Conservation (phyloP, 1,140 invertebrate genomes). For the Papilio glaucus region DNA sequence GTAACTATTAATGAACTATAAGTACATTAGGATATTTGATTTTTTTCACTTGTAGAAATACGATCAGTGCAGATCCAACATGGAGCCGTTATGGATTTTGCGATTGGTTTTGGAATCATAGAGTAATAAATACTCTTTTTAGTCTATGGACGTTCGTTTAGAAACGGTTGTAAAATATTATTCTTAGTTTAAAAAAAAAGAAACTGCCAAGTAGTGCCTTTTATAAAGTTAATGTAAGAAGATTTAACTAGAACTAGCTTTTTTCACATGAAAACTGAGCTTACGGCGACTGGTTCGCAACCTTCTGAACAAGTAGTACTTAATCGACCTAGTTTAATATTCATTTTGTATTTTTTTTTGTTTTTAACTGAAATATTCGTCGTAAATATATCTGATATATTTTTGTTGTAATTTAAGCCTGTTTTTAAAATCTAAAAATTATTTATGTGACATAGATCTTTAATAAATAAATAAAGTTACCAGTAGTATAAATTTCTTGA, state of each 20-base stretch:
- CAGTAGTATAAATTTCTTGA: constrained; percentile 72
- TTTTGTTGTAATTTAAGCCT: constrained; percentile 61
- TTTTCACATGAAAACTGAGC: constrained; percentile 24
- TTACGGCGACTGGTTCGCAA: constrained; percentile 65
- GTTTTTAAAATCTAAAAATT: constrained; percentile 68
- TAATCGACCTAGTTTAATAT: constrained; percentile 50
- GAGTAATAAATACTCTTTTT: constrained; percentile 63
- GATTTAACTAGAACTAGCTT: constrained; percentile 38
- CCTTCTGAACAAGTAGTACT: constrained; percentile 57
- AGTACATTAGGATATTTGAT: constrained; percentile 69
- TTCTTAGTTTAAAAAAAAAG: constrained; percentile 64
- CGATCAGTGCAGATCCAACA: constrained; percentile 46
- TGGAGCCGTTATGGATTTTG: constrained; percentile 43
- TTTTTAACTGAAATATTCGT: constrained; percentile 46
- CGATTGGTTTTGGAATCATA: constrained; percentile 58
- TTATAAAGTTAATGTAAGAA: constrained; percentile 62
- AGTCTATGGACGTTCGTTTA: constrained; percentile 58
- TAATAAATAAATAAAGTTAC: constrained; percentile 80
- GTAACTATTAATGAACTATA: constrained; percentile 74
- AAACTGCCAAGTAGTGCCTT: constrained; percentile 82
- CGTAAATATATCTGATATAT: constrained; percentile 42
- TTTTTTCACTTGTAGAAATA: constrained; percentile 46
- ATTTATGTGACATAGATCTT: constrained; percentile 75
- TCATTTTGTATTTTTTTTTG: constrained; percentile 49
- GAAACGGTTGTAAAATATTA: constrained; percentile 71